Conservation (phyloP, 1,140 invertebrate species). For the Polypedilum pembai region DNA sequence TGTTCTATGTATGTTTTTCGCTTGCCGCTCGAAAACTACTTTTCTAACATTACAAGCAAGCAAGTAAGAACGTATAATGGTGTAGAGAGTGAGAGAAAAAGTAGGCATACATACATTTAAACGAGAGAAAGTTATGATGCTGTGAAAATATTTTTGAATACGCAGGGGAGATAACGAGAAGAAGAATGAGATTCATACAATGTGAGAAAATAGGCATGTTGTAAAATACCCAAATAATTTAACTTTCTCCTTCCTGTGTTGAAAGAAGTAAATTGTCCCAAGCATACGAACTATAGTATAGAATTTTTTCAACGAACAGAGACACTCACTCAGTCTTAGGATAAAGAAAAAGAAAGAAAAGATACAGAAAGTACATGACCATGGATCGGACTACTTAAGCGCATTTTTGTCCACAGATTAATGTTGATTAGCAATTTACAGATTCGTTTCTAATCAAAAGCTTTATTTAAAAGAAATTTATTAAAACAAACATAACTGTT, state of each 20-base stretch:
- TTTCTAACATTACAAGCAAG: too few relatives aligned
- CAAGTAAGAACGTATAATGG: neutral
- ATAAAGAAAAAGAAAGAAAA: too few relatives aligned
- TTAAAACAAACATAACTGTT: too few relatives aligned
- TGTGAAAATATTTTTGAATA: conserved; percentile 14
- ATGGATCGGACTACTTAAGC: too few relatives aligned
- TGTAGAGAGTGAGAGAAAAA: neutral
- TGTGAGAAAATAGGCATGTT: conserved; percentile 17
- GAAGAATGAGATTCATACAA: neutral
- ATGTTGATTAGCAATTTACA: too few relatives aligned
- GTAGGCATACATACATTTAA: conserved; percentile 12
- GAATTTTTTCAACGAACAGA: too few relatives aligned
- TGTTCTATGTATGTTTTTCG: conserved; percentile 9
- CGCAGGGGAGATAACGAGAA: conserved; percentile 2
- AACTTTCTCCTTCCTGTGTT: neutral
- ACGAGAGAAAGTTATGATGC: neutral
- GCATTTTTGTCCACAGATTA: too few relatives aligned
- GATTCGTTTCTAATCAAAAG: too few relatives aligned
- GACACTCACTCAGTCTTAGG: too few relatives aligned
- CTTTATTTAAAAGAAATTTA: too few relatives aligned
- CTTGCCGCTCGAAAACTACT: neutral
- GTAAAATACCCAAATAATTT: conserved; percentile 19
- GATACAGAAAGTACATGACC: too few relatives aligned
- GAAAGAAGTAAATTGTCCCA: conserved; percentile 2
- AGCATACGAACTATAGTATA: neutral